Conservation (phyloP, 2,797 vertebrate species). For the Lophotriccus pileatus region DNA sequence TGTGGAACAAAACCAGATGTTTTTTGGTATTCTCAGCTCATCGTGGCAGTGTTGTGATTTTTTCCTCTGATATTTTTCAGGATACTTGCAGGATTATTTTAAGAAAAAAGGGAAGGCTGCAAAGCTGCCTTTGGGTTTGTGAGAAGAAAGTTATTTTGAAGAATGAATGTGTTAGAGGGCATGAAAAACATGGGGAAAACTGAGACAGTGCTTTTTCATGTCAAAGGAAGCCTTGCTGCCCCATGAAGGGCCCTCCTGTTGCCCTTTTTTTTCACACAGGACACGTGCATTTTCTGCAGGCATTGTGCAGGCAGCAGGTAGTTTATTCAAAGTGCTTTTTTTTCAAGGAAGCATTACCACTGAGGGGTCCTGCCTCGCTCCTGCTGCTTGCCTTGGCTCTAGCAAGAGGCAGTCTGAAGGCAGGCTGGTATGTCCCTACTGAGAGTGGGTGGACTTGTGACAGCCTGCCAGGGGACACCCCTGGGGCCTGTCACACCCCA, state of each 20-base stretch:
- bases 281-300: background rate
- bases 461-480: background rate
- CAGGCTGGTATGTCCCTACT: background rate
- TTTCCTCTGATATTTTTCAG: constrained; percentile 2
- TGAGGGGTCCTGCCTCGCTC: background rate
- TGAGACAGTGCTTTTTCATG: background rate
- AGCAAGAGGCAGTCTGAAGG: background rate
- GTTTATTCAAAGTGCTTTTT: background rate
- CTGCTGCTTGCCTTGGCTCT: accelerated
- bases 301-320: background rate
- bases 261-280: background rate
- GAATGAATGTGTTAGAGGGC: constrained; percentile 34
- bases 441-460: background rate
- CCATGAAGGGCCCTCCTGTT: constrained; percentile 31
- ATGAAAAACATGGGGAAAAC: background rate
- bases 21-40: constrained; percentile 57
- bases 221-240: background rate
- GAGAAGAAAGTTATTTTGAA: constrained; percentile 59
- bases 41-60: background rate
- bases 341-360: background rate
- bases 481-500: background rate
- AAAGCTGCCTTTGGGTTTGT: constrained; percentile 12
- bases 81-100: constrained; percentile 33
- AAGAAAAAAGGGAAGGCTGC: constrained; percentile 36
- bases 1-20: constrained; percentile 72